phyloP scores from a whole-genome alignment of 1,140 invertebrate species.

The Drosophila willistoni region DNA sequence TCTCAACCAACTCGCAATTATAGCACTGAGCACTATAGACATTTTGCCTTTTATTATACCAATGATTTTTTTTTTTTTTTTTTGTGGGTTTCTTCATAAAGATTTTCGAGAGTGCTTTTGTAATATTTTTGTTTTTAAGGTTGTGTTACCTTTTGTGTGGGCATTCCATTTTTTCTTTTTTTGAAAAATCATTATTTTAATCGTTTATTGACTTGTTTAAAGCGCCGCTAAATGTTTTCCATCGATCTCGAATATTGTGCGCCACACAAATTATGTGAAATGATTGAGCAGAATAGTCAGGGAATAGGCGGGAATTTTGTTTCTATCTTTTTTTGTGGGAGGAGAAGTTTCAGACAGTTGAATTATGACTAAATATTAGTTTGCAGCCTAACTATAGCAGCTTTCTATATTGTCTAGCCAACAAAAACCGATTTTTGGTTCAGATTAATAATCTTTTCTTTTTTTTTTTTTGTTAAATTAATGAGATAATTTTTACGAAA shows the following conservation, averaged over 20 bases:
- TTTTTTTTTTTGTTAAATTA: neutral
- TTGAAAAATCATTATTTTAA: conserved; percentile 80
- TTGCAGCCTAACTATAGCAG: conserved; percentile 8
- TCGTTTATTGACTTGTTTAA: conserved; percentile 83
- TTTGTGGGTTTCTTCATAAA: conserved; percentile 13
- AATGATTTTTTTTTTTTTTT: conserved; percentile 34
- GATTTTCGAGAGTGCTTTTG: conserved; percentile 37
- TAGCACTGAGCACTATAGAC: conserved; percentile 43
- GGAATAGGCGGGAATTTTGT: conserved; percentile 27
- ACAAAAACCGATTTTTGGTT: neutral
- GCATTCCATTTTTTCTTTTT: conserved; percentile 47
- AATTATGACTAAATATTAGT: conserved; percentile 50
- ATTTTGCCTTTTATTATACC: conserved; percentile 72
- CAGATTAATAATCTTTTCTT: neutral
- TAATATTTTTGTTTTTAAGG: conserved; percentile 14
- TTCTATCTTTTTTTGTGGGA: conserved; percentile 20
- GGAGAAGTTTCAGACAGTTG: conserved; percentile 36
- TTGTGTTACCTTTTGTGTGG: conserved; percentile 53
- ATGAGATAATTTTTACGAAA: neutral
- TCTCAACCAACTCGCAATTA: conserved; percentile 63
- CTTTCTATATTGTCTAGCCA: conserved; percentile 8
- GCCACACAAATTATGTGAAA: conserved; percentile 76
- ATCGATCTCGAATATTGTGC: conserved; percentile 37
- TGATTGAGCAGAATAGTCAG: conserved; percentile 68
- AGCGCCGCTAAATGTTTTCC: conserved; percentile 63